Evolutionary conservation across 2,113 vertebrate species (phyloP).

Genomic region (Anarhynchus alexandrinus): DNA sequence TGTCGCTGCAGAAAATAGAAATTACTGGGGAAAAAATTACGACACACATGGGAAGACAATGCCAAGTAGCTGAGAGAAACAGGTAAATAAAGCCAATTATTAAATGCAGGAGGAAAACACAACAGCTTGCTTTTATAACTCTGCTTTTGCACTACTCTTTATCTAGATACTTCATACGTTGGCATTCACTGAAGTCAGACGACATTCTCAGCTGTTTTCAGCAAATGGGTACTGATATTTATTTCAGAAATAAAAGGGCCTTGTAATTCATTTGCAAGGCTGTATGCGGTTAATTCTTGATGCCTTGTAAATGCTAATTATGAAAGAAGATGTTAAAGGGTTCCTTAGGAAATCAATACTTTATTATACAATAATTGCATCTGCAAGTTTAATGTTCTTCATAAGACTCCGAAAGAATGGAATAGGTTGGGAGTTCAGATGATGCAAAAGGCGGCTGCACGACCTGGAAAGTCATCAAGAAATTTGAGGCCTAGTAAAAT

Average conservation of each 20-base stretch:
- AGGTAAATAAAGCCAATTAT: not conserved
- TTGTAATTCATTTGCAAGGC: slow-evolving; percentile 63
- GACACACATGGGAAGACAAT: not conserved
- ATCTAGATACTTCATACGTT: not conserved
- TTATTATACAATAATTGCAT: slow-evolving; percentile 81
- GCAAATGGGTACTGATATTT: not conserved
- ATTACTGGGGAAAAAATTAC: not conserved
- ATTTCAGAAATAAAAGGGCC: slow-evolving; percentile 49
- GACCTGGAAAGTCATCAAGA: slow-evolving; percentile 71
- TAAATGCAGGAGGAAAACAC: not conserved
- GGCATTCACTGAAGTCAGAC: not conserved
- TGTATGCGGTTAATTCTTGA: slow-evolving; percentile 61
- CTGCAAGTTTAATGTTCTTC: slow-evolving; percentile 74
- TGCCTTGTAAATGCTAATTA: slow-evolving; percentile 77
- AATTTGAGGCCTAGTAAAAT: slow-evolving; percentile 61
- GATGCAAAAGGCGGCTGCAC: slow-evolving; percentile 60
- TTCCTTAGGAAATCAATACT: slow-evolving; percentile 78
- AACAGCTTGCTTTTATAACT: not conserved
- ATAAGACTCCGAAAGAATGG: slow-evolving; percentile 58
- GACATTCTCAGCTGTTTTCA: not conserved
- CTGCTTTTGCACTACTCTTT: not conserved
- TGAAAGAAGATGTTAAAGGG: slow-evolving; percentile 70
- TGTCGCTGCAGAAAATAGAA: slow-evolving; percentile 6
- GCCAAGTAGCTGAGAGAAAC: not conserved
- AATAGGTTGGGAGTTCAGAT: slow-evolving; percentile 65